Evolutionary conservation across 2,113 vertebrate species (phyloP), one percentile per base, ranked within the genome.

Genomic region (Nothoprocta pentlandii): DNA sequence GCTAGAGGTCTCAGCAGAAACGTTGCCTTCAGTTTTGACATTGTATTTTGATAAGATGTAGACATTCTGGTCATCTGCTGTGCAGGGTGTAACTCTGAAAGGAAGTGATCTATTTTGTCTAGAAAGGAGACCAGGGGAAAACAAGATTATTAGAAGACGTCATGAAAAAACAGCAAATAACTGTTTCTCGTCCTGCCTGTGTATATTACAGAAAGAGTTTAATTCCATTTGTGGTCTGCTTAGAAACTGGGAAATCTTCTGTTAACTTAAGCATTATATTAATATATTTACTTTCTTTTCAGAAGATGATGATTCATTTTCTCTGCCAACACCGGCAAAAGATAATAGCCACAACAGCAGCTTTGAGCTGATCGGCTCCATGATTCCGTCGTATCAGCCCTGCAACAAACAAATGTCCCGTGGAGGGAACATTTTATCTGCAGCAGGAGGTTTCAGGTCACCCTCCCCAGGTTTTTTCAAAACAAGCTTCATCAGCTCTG

Each of bases 321-420:
- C 98, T 51, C 87, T 98, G 12, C 97, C 98, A 21, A 98, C 98
- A 5, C 94, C 98, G 56, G 98, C 97, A 1, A 99, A 99, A 92
- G 99, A 99, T 61, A 99, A 96, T 94, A 99, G 99, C 96, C 99
- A 99, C 91, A 99, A 99, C 96, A 99, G 99, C 97, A 99, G 99
- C 97, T 99, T 99, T 92, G 99, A 99, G 92, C 95, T 99, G 22
- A 98, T 98, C 16, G 98, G 98, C 47, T 99, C 99, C 85, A 99
- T 99, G 97, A 98, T 99, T 74, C 99, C 99, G 0, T 99, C 99
- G 3, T 99, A 99, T 91, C 99, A 99, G 91, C 99, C 99, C 5
- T 97, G 98, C 68, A 99, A 94, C 91, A 98, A 98, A 74, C 97
- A 98, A 6, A 28, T 96, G 49, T 98, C 98, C 1, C 97, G 98